Evolutionary conservation across 2,113 vertebrate genomes (phyloP).

Genomic region (Anhinga anhinga): DNA sequence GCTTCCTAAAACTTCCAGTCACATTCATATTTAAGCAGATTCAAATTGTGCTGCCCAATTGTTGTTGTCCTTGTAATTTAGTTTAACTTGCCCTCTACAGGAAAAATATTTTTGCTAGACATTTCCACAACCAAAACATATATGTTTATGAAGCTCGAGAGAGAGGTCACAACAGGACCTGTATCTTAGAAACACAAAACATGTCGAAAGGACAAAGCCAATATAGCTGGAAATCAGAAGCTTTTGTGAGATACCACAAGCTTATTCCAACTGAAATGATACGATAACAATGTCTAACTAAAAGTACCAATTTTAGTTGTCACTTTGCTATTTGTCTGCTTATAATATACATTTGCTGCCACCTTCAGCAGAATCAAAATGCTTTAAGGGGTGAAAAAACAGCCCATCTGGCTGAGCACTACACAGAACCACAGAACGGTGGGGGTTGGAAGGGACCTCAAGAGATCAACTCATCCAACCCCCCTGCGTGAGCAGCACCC

Average conservation of each 20-base stretch:
- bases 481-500: no score
- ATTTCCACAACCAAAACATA: neutral
- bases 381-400: accelerated
- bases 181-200: neutral
- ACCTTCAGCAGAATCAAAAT: neutral
- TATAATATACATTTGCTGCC: neutral
- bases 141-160: neutral
- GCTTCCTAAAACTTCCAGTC: neutral
- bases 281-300: neutral
- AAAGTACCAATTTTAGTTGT: neutral
- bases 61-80: neutral
- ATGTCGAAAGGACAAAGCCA: neutral
- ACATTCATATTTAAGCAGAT: no score
- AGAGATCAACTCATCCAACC: no score
- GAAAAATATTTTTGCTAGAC: neutral
- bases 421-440: no score
- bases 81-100: neutral
- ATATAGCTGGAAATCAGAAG: neutral
- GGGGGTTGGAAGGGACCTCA: no score
- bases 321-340: neutral
- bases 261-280: neutral
- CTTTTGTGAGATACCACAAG: neutral
- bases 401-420: neutral
- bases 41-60: neutral
- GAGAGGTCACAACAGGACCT: neutral